Percentiles rank a stretch among this genome's conserved stretches.
phyloP scores from a whole-genome alignment of 2,797 vertebrate species.

The Pseudochirops cupreus region DNA sequence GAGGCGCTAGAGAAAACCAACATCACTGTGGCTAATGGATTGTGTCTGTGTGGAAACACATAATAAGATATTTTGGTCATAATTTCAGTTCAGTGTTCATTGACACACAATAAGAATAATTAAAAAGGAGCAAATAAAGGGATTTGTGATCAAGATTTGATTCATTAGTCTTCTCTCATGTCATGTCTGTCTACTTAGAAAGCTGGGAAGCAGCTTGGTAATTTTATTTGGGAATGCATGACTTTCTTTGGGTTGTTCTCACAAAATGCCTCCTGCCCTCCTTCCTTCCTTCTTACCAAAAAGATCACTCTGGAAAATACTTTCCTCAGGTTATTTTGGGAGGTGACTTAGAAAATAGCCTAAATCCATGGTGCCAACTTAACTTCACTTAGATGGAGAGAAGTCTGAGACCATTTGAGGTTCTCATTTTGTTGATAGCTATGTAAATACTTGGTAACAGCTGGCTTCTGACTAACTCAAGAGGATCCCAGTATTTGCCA shows the following conservation, averaged over 20 bases:
- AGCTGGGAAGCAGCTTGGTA: not conserved
- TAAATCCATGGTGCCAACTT: not conserved
- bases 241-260: not conserved
- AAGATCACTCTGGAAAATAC: not conserved
- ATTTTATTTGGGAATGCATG: not conserved
- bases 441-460: slow-evolving; percentile 2
- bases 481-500: not conserved
- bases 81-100: not conserved
- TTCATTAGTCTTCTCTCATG: not conserved
- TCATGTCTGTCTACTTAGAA: not conserved
- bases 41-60: not conserved
- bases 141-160: not conserved
- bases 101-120: not conserved
- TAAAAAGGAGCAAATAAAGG: not conserved
- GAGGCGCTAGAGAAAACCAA: not conserved
- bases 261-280: not conserved
- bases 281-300: not conserved
- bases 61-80: not conserved
- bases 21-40: not conserved
- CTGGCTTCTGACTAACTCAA: not conserved
- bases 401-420: not conserved
- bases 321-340: not conserved
- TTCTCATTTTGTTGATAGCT: not conserved
- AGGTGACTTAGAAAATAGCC: not conserved
- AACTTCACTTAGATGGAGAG: not conserved